Base-by-base conservation (phyloP, 2,113 vertebrate genomes). In the Sylvilagus bachmani region DNA sequence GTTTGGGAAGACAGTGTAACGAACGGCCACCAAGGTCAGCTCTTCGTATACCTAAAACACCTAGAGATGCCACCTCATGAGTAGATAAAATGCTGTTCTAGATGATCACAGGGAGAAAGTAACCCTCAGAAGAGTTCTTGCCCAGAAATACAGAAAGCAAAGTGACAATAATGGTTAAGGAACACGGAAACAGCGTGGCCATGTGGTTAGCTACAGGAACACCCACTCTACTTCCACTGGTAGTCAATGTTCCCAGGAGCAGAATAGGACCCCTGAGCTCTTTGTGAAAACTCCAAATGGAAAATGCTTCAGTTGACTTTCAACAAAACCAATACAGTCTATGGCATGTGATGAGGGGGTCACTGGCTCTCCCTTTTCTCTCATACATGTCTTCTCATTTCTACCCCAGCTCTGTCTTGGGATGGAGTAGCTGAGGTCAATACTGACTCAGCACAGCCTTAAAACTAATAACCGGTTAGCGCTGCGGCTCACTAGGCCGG, bases 291-390 rank as follows among this genome's bases (percentile, higher is more conserved):
- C n/a, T n/a, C n/a, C n/a, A n/a, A n/a, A 81, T 44, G 94, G 77
- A 55, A 95, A 93, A 69, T 33, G 13, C 49, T 81, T 95, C 29
- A 29, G 29, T 95, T 89, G 80, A 86, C 70, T 86, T 88, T 74
- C 64, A 61, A 78, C 1, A 55, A 84, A 91, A 86, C 5, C 44
- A 64, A 21, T 38, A 31, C 0, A 62, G 55, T 62, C 74, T 77
- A 78, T 94, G 44, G 55, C 58, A 86, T 9, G 73, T 33, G 78
- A 64, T 19, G 29, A 79, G 55, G 67, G 67, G 84, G 24, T 58
- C 77, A 82, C 22, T 17, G 38, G 3, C 81, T 77, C 44, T 55
- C 49, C n/a, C 38, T 67, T 88, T 67, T 29, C 53, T 58, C 33
- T 58, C 64, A 71, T 44, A 71, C 53, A 38, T 29, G 62, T 38